Evolutionary conservation across 2,888 invertebrate species (phyloP).

Genomic region (Molorchus minor): DNA sequence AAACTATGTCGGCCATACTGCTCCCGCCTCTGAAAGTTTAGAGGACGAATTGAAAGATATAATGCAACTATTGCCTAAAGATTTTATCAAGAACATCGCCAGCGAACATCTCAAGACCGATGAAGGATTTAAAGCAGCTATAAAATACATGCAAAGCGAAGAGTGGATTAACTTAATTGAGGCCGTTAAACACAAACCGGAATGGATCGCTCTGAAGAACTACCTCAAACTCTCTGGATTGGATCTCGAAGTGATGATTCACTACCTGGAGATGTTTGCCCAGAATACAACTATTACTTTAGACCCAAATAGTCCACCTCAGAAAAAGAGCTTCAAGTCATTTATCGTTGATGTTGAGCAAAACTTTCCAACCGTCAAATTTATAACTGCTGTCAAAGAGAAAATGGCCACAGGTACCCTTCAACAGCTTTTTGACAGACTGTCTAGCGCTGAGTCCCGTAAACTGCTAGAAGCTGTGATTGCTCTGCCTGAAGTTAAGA

Average conservation of each 20-base stretch:
- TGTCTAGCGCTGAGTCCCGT: slow-evolving; percentile 39
- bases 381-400: slow-evolving; percentile 32
- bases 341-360: slow-evolving; percentile 30
- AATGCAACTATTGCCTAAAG: slow-evolving; percentile 30
- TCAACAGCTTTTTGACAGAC: slow-evolving; percentile 38
- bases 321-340: slow-evolving; percentile 28
- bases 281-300: slow-evolving; percentile 20
- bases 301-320: not conserved
- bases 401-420: slow-evolving; percentile 37
- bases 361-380: slow-evolving; percentile 28
- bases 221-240: slow-evolving; percentile 35
- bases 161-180: slow-evolving; percentile 43
- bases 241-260: slow-evolving; percentile 35
- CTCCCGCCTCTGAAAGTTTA: not conserved
- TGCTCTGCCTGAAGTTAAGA: slow-evolving; percentile 36
- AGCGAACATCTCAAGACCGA: slow-evolving; percentile 37
- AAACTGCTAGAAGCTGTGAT: slow-evolving; percentile 31
- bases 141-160: slow-evolving; percentile 41
- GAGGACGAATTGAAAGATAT: slow-evolving; percentile 5
- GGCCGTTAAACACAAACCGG: slow-evolving; percentile 32
- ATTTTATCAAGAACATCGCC: slow-evolving; percentile 38
- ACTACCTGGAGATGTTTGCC: slow-evolving; percentile 28
- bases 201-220: slow-evolving; percentile 41
- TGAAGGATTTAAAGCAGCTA: slow-evolving; percentile 44
- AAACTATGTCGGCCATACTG: not conserved